A percentile compares a stretch with the other conserved stretches of the same genome.
These are phyloP conservation scores for Mus minutoides DNA, from an alignment of 2,797 vertebrate genomes.

Conservation along the genomic window DNA sequence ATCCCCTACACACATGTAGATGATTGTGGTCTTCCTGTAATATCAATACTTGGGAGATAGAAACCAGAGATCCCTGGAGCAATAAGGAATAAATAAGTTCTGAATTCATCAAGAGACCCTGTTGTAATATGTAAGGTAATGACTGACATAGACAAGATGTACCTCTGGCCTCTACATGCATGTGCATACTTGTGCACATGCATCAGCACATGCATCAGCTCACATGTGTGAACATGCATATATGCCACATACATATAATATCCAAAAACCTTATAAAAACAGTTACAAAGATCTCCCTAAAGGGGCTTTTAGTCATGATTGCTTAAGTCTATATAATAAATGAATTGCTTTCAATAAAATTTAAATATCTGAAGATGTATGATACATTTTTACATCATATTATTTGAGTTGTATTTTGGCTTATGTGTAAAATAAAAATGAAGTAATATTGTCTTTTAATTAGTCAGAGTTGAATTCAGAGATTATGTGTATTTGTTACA, in stretches of 20 bases:
- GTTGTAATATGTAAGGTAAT: not conserved
- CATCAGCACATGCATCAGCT: too few relatives aligned
- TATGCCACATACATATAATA: not conserved
- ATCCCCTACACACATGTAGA: not conserved
- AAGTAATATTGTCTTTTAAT: constrained; percentile 1
- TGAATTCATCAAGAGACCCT: not conserved
- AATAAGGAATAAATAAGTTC: not conserved
- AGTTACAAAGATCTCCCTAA: not conserved
- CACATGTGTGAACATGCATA: not conserved
- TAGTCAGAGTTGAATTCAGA: constrained; percentile 17
- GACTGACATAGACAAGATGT: not conserved
- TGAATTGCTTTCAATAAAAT: not conserved
- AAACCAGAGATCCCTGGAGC: not conserved
- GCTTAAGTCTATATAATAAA: not conserved
- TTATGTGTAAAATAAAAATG: not conserved
- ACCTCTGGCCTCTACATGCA: not conserved
- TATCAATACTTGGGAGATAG: not conserved
- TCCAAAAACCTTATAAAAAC: not conserved
- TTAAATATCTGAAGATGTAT: not conserved
- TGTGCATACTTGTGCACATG: too few relatives aligned
- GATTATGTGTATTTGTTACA: not conserved
- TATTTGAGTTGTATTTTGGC: not conserved
- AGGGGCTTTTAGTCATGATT: not conserved
- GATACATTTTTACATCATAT: not conserved
- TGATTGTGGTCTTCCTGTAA: not conserved